Evolutionary conservation across 2,888 invertebrate genomes (phyloP).

Genomic region (Drosophila koepferae): DNA sequence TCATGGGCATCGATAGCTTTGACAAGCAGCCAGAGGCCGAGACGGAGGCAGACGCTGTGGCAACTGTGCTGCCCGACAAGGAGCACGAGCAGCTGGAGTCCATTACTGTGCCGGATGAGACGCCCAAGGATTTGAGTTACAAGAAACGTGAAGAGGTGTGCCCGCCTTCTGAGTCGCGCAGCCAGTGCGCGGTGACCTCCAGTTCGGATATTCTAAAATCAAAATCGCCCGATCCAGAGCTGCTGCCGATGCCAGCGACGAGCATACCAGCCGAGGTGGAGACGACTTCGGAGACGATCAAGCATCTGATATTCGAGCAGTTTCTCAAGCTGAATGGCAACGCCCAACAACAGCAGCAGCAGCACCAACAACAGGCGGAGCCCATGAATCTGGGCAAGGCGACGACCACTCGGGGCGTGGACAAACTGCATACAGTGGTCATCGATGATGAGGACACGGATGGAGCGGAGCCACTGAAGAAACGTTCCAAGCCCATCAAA

Average conservation of each 20-base stretch:
- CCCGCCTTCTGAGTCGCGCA: slow-evolving; percentile 76
- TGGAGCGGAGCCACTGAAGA: slow-evolving; percentile 85
- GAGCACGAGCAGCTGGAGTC: slow-evolving; percentile 80
- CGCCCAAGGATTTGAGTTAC: slow-evolving; percentile 87
- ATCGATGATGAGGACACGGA: slow-evolving; percentile 79
- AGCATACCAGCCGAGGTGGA: slow-evolving; percentile 85
- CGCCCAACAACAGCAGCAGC: slow-evolving; percentile 82
- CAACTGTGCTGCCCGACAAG: slow-evolving; percentile 66
- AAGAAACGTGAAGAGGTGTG: slow-evolving; percentile 86
- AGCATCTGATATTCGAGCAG: slow-evolving; percentile 81
- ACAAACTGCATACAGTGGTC: slow-evolving; percentile 86
- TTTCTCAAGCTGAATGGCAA: slow-evolving; percentile 79
- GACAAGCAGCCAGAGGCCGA: slow-evolving; percentile 66
- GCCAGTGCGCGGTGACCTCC: slow-evolving; percentile 88
- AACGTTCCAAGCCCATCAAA: slow-evolving; percentile 86
- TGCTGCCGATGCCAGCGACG: slow-evolving; percentile 85
- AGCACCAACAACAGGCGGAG: slow-evolving; percentile 86
- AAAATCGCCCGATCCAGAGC: slow-evolving; percentile 86
- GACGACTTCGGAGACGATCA: slow-evolving; percentile 88
- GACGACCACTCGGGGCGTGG: slow-evolving; percentile 62
- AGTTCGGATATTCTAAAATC: slow-evolving; percentile 91
- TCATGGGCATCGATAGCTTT: slow-evolving; percentile 76
- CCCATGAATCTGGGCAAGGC: slow-evolving; percentile 88
- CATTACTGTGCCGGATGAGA: slow-evolving; percentile 85
- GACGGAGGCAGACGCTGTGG: slow-evolving; percentile 1